These are phyloP conservation scores for Bubo scandiacus DNA, from an alignment of 2,113 vertebrate genomes.

Conservation along the genomic window DNA sequence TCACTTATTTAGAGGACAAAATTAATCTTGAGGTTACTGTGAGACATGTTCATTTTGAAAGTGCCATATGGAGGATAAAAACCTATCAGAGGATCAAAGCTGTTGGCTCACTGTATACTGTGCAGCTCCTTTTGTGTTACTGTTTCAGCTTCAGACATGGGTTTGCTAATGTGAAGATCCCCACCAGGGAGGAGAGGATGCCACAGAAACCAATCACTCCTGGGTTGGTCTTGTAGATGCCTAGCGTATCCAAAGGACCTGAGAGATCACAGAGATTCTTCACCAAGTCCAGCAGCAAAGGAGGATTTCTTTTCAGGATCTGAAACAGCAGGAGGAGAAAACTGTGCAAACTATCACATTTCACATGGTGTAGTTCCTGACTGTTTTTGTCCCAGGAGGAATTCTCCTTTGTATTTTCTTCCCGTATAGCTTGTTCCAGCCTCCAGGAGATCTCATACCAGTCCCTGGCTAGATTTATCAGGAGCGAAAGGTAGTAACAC, in stretches of 20 bases:
- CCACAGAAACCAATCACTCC: slow-evolving; percentile 88
- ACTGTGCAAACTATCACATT: slow-evolving; percentile 72
- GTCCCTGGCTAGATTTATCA: slow-evolving; percentile 83
- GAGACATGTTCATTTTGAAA: neutral
- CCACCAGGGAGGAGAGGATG: slow-evolving; percentile 89
- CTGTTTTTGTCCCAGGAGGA: neutral
- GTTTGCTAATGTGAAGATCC: slow-evolving; percentile 80
- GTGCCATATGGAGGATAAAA: neutral
- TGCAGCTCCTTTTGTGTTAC: neutral
- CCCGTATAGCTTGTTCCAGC: slow-evolving; percentile 65
- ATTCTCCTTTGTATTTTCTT: slow-evolving; percentile 46
- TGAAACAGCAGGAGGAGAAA: slow-evolving; percentile 76
- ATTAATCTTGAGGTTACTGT: neutral
- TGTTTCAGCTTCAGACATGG: slow-evolving; percentile 83
- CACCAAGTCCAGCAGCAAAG: slow-evolving; percentile 83
- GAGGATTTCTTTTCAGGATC: slow-evolving; percentile 79
- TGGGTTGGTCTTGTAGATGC: slow-evolving; percentile 81
- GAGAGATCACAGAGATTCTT: slow-evolving; percentile 92
- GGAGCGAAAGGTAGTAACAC: slow-evolving; percentile 84
- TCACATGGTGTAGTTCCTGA: slow-evolving; percentile 43
- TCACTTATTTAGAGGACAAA: neutral
- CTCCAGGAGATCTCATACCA: slow-evolving; percentile 79
- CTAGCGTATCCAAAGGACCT: slow-evolving; percentile 85
- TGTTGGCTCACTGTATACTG: neutral
- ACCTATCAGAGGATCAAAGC: neutral